phyloP scores from a whole-genome alignment of 2,113 vertebrate species.

The Misgurnus mizolepis region DNA sequence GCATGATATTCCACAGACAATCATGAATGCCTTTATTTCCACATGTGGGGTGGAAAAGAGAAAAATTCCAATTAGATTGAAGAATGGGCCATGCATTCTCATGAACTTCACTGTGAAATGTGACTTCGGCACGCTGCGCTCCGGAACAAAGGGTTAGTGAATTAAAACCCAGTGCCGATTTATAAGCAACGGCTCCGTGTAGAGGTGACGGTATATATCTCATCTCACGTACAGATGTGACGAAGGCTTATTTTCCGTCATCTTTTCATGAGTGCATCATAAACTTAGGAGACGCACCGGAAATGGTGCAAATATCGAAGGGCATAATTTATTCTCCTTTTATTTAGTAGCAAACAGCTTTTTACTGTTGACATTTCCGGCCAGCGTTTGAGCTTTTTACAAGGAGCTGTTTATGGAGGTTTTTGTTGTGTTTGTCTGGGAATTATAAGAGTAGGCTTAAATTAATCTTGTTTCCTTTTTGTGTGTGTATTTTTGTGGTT shows the following conservation, averaged over 20 bases:
- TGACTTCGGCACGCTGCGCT: constrained; percentile 3
- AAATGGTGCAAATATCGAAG: constrained; percentile 6
- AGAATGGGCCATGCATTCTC: not conserved
- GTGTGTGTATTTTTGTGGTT: constrained; percentile 12
- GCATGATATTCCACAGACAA: constrained; percentile 8
- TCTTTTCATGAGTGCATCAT: constrained; percentile 13
- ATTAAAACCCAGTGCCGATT: constrained; percentile 26
- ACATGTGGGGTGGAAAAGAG: not conserved
- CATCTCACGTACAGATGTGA: constrained; percentile 14
- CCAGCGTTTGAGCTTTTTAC: not conserved
- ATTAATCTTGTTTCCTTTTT: not conserved
- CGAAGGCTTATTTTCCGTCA: not conserved
- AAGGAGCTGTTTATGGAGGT: not conserved
- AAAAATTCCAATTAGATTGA: constrained; percentile 33
- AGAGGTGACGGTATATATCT: constrained; percentile 11
- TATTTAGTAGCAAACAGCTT: not conserved
- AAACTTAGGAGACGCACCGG: constrained; percentile 1
- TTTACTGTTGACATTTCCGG: not conserved
- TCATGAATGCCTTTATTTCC: constrained; percentile 33
- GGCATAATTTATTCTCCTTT: not conserved
- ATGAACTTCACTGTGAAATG: constrained; percentile 25
- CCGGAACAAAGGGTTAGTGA: constrained; percentile 33
- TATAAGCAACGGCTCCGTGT: constrained; percentile 17
- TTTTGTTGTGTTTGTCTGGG: not conserved
- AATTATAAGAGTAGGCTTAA: not conserved